Evolutionary conservation across 2,888 invertebrate genomes (phyloP).

Genomic region (Beris morrisii): DNA sequence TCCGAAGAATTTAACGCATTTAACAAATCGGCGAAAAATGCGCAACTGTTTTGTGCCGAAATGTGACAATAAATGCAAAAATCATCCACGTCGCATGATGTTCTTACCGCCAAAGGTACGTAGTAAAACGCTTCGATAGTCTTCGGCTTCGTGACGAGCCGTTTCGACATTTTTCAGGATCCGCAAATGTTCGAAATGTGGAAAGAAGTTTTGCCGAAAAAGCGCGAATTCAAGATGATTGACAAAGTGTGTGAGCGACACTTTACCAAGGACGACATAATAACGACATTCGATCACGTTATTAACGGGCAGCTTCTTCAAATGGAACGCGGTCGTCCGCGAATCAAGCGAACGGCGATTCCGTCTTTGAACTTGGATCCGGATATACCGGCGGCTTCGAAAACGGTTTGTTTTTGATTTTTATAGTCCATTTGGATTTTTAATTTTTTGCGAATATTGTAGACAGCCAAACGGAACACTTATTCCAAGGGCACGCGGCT

Average conservation of each 20-base stretch:
- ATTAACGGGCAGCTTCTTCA: constrained; percentile 46
- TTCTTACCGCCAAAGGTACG: constrained; percentile 45
- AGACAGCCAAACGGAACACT: no score
- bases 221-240: constrained; percentile 42
- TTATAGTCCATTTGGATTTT: no score
- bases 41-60: constrained; percentile 46
- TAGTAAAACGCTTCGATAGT: background rate
- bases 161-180: constrained; percentile 39
- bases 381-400: background rate
- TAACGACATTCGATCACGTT: constrained; percentile 45
- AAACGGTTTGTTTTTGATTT: no score
- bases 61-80: constrained; percentile 43
- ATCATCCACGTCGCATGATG: constrained; percentile 42
- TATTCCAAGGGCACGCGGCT: no score
- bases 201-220: constrained; percentile 43
- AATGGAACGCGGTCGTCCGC: constrained; percentile 45
- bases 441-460: no score
- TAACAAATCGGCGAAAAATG: constrained; percentile 38
- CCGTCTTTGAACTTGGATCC: constrained; percentile 43
- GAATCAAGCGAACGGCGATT: constrained; percentile 43
- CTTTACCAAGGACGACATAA: constrained; percentile 43
- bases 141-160: background rate
- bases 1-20: no score
- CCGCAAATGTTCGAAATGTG: constrained; percentile 42
- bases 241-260: constrained; percentile 47